Evolutionary conservation across 2,113 vertebrate species (phyloP).

Genomic region (Mustela lutreola): DNA sequence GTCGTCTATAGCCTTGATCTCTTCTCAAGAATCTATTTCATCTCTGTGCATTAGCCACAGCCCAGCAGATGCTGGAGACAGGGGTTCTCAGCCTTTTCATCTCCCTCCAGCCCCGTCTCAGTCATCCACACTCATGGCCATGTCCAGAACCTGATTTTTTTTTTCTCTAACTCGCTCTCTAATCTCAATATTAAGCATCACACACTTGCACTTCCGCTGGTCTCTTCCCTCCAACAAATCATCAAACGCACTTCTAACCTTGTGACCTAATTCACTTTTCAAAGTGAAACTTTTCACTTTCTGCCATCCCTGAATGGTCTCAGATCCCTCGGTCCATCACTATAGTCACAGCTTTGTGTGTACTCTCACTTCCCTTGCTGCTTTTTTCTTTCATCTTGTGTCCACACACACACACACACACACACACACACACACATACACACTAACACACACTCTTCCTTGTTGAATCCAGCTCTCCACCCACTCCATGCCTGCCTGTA

Average conservation of each 20-base stretch:
- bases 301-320: not conserved
- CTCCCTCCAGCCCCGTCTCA: not conserved
- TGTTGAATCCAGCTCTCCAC: not conserved
- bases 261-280: not conserved
- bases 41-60: not conserved
- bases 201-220: not conserved
- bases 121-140: not conserved
- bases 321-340: not conserved
- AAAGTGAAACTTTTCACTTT: not conserved
- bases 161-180: not conserved
- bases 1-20: not conserved
- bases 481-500: not conserved
- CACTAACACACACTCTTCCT: not conserved
- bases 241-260: not conserved
- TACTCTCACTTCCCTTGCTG: not conserved
- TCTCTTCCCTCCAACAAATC: not conserved
- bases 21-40: not conserved
- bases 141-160: not conserved
- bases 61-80: not conserved
- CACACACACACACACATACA: not conserved
- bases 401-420: fast-evolving
- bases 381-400: not conserved
- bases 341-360: not conserved
- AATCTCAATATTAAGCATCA: not conserved
- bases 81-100: not conserved